Evolutionary conservation across 37 sponge, comb jelly and placozoan genomes (phyloP).

Genomic region (Eunapius fragilis): DNA sequence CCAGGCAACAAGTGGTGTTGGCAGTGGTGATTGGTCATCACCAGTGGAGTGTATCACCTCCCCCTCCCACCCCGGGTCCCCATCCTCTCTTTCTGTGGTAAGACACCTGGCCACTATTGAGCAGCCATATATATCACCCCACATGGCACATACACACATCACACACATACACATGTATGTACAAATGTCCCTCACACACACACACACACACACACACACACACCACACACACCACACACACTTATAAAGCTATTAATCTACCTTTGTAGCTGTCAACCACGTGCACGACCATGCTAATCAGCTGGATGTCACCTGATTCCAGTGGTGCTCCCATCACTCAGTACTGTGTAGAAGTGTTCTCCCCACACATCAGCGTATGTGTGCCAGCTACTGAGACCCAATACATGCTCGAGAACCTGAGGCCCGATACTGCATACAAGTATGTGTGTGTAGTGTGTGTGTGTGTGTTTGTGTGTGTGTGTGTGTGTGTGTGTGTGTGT

Average conservation of each 20-base stretch:
- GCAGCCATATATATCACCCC: too few species aligned
- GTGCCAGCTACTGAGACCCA: conserved; percentile 32
- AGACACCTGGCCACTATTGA: background rate
- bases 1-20: conserved; percentile 60
- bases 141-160: background rate
- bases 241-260: background rate
- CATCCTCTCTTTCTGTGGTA: conserved; percentile 34
- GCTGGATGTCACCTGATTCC: conserved; percentile 36
- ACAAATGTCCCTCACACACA: background rate
- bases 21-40: conserved; percentile 45
- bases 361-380: background rate
- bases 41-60: conserved; percentile 38
- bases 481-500: background rate
- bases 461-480: background rate
- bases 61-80: conserved; percentile 57
- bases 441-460: conserved; percentile 3
- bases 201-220: background rate
- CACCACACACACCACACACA: background rate
- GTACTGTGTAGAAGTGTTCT: conserved; percentile 39
- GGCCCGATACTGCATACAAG: conserved; percentile 59
- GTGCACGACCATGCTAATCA: conserved; percentile 37
- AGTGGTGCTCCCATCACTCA: conserved; percentile 57
- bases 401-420: conserved; percentile 23
- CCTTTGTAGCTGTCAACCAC: conserved; percentile 18
- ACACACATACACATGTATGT: background rate